Percentiles rank a stretch among this genome's conserved stretches.
phyloP scores from a whole-genome alignment of 2,797 vertebrate genomes.

The Hoplostethus atlanticus region DNA sequence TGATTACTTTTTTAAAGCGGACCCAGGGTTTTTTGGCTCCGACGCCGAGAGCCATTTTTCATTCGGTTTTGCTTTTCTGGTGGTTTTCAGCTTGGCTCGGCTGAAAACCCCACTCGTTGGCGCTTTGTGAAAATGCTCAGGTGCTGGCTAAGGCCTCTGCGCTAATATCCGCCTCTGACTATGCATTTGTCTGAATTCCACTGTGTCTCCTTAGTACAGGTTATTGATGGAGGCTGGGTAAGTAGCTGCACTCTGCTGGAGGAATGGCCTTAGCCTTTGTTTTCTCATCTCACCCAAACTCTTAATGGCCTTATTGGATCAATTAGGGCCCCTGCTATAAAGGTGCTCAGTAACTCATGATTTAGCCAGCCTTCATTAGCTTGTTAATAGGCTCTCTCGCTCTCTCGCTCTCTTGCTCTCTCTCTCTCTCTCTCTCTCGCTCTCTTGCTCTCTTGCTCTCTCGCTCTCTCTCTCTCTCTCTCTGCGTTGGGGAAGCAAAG shows the following conservation, averaged over 20 bases:
- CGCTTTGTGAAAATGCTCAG: slow-evolving; percentile 38
- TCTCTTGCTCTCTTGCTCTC: no score
- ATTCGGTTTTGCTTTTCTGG: slow-evolving; percentile 9
- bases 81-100: slow-evolving; percentile 39
- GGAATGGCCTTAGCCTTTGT: slow-evolving; percentile 64
- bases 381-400: slow-evolving; percentile 59
- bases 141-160: slow-evolving; percentile 57
- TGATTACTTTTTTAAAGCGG: slow-evolving; percentile 2
- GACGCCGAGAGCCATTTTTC: not conserved
- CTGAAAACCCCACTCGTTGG: slow-evolving; percentile 31
- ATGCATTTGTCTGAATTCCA: slow-evolving; percentile 67
- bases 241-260: slow-evolving; percentile 49
- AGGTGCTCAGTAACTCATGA: slow-evolving; percentile 74
- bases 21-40: slow-evolving; percentile 4
- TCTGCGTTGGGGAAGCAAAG: not conserved
- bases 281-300: slow-evolving; percentile 71
- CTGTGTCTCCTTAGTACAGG: slow-evolving; percentile 52
- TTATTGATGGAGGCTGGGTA: slow-evolving; percentile 73
- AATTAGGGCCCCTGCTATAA: slow-evolving; percentile 69
- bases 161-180: slow-evolving; percentile 54
- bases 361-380: slow-evolving; percentile 73
- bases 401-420: no score
- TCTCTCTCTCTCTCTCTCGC: no score
- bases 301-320: slow-evolving; percentile 78
- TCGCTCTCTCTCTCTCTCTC: no score